Evolutionary conservation across 2,113 vertebrate species (phyloP), one percentile per base, ranked within the genome.

Genomic region (Carassius auratus): DNA sequence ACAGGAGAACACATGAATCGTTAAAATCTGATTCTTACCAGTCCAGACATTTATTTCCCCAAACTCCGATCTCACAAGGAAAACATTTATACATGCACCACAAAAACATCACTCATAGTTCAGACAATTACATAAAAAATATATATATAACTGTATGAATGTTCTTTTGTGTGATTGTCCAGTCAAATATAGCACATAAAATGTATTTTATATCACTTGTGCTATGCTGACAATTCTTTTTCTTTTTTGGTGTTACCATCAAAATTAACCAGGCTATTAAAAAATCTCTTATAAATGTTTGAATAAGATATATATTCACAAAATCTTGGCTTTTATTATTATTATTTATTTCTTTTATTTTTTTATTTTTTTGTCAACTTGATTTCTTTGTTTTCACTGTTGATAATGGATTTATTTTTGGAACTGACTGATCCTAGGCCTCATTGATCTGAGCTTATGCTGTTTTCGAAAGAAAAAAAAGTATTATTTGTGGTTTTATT

Each of bases 1-100:
- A 76, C 52, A 76, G 57, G 75, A 77, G 17, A 85, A 76, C 26
- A 55, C 33, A 79, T 9, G 76, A 57, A 4, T 61, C 0, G 5
- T 79, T 83, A 73, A 71, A 73, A 73, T 83, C 30, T 42, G 8
- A 57, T 36, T 38, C 52, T 69, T 17, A 55, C 64, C 23, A 52
- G 33, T 69, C 6, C 5, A 42, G 2, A 82, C 48, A 82, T 55
- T 33, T 50, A 12, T 69, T 83, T 71, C 38, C 21, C 14, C 2
- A 21, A 26, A 19, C 30, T 68, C 36, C 8, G 12, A 66, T 36
- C 80, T 81, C 45, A 81, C 80, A 81, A 68, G 10, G 23, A 33
- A 81, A 81, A 14, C 30, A 8, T 82, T 69, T 69, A 52, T 50
- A 5, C 12, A 14, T 30, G 17, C 45, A 21, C 64, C 48, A 55